phyloP scores from a whole-genome alignment of 2,113 vertebrate genomes.

The Dolichallabes microphthalmus region DNA sequence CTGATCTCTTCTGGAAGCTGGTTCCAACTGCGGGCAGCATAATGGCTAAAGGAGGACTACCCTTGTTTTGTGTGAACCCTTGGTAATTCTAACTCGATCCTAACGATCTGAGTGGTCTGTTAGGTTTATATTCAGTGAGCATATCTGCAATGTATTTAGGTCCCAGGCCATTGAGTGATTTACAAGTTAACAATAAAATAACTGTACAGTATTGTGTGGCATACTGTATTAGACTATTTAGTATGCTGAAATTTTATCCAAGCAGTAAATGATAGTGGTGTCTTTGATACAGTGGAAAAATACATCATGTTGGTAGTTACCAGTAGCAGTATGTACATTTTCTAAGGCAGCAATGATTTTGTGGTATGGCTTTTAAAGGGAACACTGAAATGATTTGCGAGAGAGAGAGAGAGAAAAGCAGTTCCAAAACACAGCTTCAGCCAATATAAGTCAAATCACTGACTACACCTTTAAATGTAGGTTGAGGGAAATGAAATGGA shows the following conservation, averaged over 20 bases:
- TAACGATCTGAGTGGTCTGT: too few species aligned
- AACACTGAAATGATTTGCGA: neutral
- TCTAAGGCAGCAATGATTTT: neutral
- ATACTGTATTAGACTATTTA: too few species aligned
- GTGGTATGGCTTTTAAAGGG: neutral
- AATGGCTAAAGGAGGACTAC: too few species aligned
- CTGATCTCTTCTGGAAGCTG: too few species aligned
- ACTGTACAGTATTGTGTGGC: neutral
- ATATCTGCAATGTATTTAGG: too few species aligned
- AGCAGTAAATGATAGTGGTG: neutral
- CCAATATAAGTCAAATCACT: neutral
- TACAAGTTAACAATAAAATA: neutral
- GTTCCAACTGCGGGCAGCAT: too few species aligned
- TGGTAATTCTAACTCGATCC: too few species aligned
- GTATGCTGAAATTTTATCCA: neutral
- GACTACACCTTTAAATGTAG: neutral
- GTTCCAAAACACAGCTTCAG: neutral
- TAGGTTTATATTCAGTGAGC: too few species aligned
- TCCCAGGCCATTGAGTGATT: too few species aligned
- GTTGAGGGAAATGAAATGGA: neutral
- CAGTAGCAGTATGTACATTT: neutral
- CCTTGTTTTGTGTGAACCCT: too few species aligned
- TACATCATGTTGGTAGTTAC: neutral
- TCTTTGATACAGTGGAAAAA: neutral
- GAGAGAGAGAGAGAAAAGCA: neutral